Conservation (phyloP, 2,113 vertebrate species). For the Paradisaea rubra region DNA sequence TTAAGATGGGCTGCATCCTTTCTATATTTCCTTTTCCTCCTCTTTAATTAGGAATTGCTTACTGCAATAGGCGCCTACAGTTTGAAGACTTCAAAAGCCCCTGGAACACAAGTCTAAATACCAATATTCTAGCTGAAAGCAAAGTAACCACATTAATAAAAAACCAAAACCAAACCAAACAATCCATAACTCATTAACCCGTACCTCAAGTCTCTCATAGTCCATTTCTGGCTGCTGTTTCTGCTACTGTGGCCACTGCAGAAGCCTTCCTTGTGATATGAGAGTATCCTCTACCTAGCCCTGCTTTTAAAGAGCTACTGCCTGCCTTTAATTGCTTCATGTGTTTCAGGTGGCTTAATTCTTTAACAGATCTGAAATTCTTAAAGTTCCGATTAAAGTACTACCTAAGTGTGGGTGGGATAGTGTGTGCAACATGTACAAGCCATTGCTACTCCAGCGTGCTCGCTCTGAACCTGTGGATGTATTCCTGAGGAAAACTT, state of each 20-base stretch:
- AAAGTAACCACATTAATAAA: background rate
- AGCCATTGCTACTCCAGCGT: background rate
- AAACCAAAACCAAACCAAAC: background rate
- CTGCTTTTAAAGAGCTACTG: background rate
- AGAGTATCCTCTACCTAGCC: background rate
- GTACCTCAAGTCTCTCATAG: background rate
- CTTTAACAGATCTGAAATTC: background rate
- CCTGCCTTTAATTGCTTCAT: background rate
- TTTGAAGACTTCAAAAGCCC: background rate
- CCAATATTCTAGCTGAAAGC: background rate
- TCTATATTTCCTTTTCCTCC: background rate
- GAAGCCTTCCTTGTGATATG: background rate
- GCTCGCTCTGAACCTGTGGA: background rate
- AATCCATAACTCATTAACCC: background rate
- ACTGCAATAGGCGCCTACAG: background rate
- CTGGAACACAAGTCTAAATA: background rate
- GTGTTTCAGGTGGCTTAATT: background rate
- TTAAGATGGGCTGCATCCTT: background rate
- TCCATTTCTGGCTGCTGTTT: background rate
- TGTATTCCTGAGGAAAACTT: background rate
- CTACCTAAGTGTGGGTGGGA: background rate
- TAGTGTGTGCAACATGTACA: background rate
- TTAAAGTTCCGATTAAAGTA: background rate
- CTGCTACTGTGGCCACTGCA: accelerated
- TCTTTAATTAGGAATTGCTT: background rate